Conservation (phyloP, 2,113 vertebrate species). For the Pogona vitticeps region DNA sequence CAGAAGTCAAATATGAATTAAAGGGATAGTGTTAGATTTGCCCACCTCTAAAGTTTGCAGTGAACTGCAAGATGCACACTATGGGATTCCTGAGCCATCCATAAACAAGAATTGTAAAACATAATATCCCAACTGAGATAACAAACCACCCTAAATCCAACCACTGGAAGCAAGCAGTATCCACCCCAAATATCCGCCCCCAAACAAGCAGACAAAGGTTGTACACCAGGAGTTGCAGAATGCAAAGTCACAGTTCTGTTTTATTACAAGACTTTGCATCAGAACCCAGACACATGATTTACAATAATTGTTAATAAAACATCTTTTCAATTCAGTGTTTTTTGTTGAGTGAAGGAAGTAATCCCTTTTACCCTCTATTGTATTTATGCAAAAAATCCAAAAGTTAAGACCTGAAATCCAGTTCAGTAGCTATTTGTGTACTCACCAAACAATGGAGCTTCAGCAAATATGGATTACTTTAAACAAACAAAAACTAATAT, state of each 20-base stretch:
- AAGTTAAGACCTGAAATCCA: neutral
- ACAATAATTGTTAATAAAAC: neutral
- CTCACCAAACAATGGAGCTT: neutral
- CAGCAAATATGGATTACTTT: conserved; percentile 22
- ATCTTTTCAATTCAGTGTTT: neutral
- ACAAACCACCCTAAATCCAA: neutral
- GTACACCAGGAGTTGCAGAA: neutral
- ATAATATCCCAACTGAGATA: neutral
- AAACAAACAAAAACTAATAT: neutral
- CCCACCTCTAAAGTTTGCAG: neutral
- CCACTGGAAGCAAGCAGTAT: neutral
- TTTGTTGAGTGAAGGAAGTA: neutral
- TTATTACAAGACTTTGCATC: neutral
- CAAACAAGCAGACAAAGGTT: neutral
- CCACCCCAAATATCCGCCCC: too few relatives aligned
- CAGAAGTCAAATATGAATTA: too few relatives aligned
- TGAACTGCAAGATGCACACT: neutral
- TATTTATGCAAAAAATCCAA: neutral
- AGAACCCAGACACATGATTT: neutral
- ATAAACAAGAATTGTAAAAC: too few relatives aligned
- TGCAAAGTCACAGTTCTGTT: neutral
- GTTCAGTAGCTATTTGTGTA: neutral
- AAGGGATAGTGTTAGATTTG: too few relatives aligned
- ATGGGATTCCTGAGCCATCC: too few relatives aligned
- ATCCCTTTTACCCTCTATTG: neutral